Percentiles rank a stretch among this genome's conserved stretches.
These are phyloP conservation scores for Cromileptes altivelis DNA, from an alignment of 2,113 vertebrate species.

Conservation along the genomic window DNA sequence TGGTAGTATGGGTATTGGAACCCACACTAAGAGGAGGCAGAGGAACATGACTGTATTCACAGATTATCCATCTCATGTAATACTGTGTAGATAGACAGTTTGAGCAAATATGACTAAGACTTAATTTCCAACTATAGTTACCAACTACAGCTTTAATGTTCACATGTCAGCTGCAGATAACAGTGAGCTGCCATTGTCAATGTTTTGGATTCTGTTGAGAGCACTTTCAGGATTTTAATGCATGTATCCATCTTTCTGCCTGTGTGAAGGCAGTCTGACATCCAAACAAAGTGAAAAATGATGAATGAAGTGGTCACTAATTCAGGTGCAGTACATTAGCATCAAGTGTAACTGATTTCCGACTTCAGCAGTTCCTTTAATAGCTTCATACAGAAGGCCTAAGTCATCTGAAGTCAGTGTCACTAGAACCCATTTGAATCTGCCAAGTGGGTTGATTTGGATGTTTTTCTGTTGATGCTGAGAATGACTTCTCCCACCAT, in stretches of 20 bases:
- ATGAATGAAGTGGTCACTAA: neutral
- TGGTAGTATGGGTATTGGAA: no score
- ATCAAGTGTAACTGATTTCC: conserved; percentile 11
- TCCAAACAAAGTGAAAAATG: conserved; percentile 1
- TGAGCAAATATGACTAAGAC: no score
- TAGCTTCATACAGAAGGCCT: neutral
- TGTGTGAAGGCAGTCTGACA: neutral
- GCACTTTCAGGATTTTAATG: neutral
- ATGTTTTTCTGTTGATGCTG: conserved; percentile 52
- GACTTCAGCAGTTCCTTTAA: conserved; percentile 37
- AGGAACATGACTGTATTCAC: no score
- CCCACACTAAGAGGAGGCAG: no score
- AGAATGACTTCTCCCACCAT: conserved; percentile 32
- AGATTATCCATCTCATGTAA: no score
- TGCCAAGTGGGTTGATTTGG: conserved; percentile 36
- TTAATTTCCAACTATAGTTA: no score
- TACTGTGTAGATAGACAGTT: no score
- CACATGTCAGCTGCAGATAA: neutral
- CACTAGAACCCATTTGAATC: conserved; percentile 5
- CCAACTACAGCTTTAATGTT: neutral
- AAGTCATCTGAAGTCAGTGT: conserved; percentile 27
- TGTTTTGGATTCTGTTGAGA: neutral
- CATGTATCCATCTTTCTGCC: neutral
- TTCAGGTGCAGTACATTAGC: neutral
- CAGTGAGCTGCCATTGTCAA: neutral